Evolutionary conservation across 2,888 invertebrate species (phyloP), one percentile per base, ranked within the genome.

Genomic region (Elegia similella): DNA sequence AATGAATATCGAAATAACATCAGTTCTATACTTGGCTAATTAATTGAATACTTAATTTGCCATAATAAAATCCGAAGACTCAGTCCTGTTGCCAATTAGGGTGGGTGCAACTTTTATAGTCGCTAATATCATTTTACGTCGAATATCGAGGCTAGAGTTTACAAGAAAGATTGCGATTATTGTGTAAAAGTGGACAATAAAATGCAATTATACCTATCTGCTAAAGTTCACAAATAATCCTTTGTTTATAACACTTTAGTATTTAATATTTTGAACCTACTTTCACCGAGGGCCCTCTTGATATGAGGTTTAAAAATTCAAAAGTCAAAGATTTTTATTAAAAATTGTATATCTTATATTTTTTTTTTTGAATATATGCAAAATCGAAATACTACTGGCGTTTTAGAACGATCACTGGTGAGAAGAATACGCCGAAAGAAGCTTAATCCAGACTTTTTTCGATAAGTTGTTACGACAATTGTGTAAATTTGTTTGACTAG

Each of bases 91-190:
- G 59, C 56, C 64, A 70, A 78, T 73, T 72, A 72, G 57, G 59
- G 68, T 68, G 69, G 63, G 70, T 61, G 64, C 62, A 64, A 68
- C 65, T 67, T 73, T 73, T 72, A 71, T 69, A 62, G 62, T 63
- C 55, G 59, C 66, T 66, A 67, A 66, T 73, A 69, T 73, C 71
- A 73, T 72, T 71, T 68, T 67, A 63, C 59, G 60, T 59, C 57
- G 54, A 43, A 57, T 43, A 48, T 47, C 52, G 55, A 63, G 63
- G 68, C 66, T 64, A 70, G 69, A 73, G 67, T 65, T 70, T 64
- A 38, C 10, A 61, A 67, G 63, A 65, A 61, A 72, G 70, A 74
- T 68, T 61, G 59, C 62, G 55, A 70, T 75, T 66, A 69, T 55
- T 56, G 59, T 54, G 62, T 73, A 70, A 74, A 65, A 62, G 69